Evolutionary conservation across 1,140 invertebrate genomes (phyloP).

Genomic region (Bombus vancouverensis): DNA sequence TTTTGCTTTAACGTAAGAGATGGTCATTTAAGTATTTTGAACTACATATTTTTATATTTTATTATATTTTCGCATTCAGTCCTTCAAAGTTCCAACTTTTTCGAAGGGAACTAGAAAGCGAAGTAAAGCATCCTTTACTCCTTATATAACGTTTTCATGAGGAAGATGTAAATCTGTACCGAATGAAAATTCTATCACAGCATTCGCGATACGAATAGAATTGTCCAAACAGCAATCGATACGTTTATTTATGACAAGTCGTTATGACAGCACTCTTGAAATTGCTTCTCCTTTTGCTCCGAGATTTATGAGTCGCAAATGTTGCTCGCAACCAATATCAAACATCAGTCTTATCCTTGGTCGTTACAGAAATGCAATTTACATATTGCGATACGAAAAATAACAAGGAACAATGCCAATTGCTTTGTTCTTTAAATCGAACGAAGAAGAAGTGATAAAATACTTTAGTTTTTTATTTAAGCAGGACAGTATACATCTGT

Average conservation of each 20-base stretch:
- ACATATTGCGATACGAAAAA: neutral
- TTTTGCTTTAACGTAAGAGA: no score
- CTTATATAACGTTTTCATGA: neutral
- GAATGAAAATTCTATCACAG: neutral
- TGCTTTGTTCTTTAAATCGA: neutral
- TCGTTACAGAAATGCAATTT: neutral
- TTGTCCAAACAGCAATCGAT: neutral
- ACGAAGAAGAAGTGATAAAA: neutral
- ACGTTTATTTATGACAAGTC: conserved; percentile 10
- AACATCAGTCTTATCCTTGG: neutral
- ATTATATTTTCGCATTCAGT: no score
- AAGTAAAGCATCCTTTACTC: neutral
- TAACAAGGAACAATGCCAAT: neutral
- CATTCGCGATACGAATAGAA: neutral
- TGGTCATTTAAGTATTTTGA: no score
- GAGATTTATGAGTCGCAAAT: neutral
- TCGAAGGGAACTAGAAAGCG: neutral
- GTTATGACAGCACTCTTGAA: conserved; percentile 8
- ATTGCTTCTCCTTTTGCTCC: neutral
- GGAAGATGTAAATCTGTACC: neutral
- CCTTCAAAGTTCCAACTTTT: no score
- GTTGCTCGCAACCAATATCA: conserved; percentile 3
- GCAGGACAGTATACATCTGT: neutral
- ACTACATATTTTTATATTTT: no score
- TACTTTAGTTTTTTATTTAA: neutral